These are phyloP conservation scores for Acipenser ruthenus DNA, from an alignment of 2,797 vertebrate species.

Conservation along the genomic window DNA sequence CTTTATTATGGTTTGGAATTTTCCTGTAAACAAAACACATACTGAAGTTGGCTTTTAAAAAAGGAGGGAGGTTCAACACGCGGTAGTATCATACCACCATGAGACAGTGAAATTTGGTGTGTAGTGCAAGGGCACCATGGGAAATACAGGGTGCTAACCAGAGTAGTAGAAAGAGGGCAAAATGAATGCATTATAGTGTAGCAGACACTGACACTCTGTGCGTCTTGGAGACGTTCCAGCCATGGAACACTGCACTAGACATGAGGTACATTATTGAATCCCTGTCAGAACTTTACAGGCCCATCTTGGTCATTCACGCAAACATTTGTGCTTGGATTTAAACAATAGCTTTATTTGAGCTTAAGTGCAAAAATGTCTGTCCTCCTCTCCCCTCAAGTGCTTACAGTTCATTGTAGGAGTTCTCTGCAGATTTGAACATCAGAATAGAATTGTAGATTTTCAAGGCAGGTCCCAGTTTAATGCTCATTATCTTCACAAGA, in stretches of 20 bases:
- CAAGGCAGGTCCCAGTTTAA: slow-evolving; percentile 75
- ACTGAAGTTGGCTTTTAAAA: not conserved
- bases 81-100: not conserved
- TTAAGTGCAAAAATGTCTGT: slow-evolving; percentile 25
- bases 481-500: slow-evolving; percentile 80
- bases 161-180: not conserved
- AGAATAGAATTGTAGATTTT: slow-evolving; percentile 82
- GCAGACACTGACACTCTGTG: slow-evolving; percentile 12
- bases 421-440: slow-evolving; percentile 77
- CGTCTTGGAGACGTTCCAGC: slow-evolving; percentile 13
- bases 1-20: not conserved
- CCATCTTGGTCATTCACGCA: not conserved
- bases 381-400: too few species aligned
- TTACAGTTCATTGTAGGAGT: slow-evolving; percentile 75
- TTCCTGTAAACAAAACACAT: slow-evolving; percentile 7
- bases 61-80: slow-evolving; percentile 9
- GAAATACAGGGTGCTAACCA: not conserved
- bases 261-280: too few species aligned
- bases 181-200: slow-evolving; percentile 17
- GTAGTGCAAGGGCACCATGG: slow-evolving; percentile 6
- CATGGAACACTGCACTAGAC: slow-evolving; percentile 1
- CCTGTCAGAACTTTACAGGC: too few species aligned
- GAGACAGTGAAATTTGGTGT: slow-evolving; percentile 3
- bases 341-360: slow-evolving; percentile 43
- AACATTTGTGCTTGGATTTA: slow-evolving; percentile 65